Conservation (phyloP, 35 echinoderm and acorn worm genomes). For the Eucidaris tribuloides region DNA sequence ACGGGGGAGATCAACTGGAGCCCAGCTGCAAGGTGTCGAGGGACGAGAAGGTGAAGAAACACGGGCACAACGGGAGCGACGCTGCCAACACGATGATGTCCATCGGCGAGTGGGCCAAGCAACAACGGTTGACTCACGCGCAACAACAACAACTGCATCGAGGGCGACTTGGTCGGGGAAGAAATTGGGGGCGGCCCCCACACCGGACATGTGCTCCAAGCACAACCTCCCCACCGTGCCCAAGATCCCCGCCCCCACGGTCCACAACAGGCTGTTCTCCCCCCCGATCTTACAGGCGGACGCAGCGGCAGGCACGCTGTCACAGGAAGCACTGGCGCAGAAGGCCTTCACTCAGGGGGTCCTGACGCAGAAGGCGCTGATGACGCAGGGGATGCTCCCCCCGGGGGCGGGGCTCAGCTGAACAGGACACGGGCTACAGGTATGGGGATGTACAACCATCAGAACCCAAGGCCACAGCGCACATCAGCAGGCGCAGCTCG, state of each 20-base stretch:
- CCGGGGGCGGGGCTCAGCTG: slow-evolving; percentile 15
- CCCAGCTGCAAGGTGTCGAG: slow-evolving; percentile 36
- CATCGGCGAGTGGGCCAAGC: slow-evolving; percentile 45
- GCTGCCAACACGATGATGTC: neutral
- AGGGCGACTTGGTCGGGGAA: slow-evolving; percentile 48
- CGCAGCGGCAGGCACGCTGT: neutral
- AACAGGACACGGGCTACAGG: too few relatives aligned
- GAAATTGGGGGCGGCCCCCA: slow-evolving; percentile 9
- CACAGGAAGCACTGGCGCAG: slow-evolving; percentile 20
- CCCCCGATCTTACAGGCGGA: slow-evolving; percentile 12
- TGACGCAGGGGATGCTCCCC: slow-evolving; percentile 1
- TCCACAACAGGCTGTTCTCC: slow-evolving; percentile 19
- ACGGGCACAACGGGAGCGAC: slow-evolving; percentile 9
- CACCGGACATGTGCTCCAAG: slow-evolving; percentile 41
- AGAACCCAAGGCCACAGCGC: too few relatives aligned
- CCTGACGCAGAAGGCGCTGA: neutral
- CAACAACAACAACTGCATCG: slow-evolving; percentile 70
- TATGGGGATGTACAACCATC: too few relatives aligned
- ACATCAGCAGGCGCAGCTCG: too few relatives aligned
- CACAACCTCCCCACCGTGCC: slow-evolving; percentile 34
- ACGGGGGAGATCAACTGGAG: slow-evolving; percentile 26
- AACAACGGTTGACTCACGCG: slow-evolving; percentile 48
- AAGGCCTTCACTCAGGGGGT: slow-evolving; percentile 7
- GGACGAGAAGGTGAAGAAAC: slow-evolving; percentile 55
- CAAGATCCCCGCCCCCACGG: slow-evolving; percentile 40